phyloP scores from a whole-genome alignment of 1,140 invertebrate genomes.

The Solen grandis region DNA sequence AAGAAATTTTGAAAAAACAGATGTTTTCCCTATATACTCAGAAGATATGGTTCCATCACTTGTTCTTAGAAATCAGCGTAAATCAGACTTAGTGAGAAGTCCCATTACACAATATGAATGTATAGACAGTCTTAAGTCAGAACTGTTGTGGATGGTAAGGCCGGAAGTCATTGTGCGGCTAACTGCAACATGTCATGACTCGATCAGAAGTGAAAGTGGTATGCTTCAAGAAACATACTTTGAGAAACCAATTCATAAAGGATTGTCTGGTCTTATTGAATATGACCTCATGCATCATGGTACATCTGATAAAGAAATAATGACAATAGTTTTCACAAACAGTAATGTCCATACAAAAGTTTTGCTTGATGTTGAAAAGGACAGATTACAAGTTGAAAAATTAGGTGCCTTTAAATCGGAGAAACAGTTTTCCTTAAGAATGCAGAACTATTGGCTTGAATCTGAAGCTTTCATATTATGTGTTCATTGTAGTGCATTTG shows the following conservation, averaged over 20 bases:
- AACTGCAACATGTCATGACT: too few relatives aligned
- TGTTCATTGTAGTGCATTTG: slow-evolving; percentile 57
- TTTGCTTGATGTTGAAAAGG: background rate
- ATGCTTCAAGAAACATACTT: slow-evolving; percentile 54
- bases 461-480: slow-evolving; percentile 39
- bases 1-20: slow-evolving; percentile 25
- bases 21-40: slow-evolving; percentile 55
- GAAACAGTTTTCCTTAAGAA: slow-evolving; percentile 57
- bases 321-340: slow-evolving; percentile 56
- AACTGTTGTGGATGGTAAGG: too few relatives aligned
- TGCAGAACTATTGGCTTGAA: slow-evolving; percentile 58
- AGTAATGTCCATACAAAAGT: slow-evolving; percentile 55
- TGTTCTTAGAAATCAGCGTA: slow-evolving; percentile 47
- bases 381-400: slow-evolving; percentile 50
- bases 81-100: too few relatives aligned
- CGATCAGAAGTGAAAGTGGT: too few relatives aligned
- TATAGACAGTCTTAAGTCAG: too few relatives aligned
- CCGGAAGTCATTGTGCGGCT: too few relatives aligned
- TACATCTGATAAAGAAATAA: too few relatives aligned
- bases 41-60: slow-evolving; percentile 60
- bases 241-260: slow-evolving; percentile 59
- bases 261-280: slow-evolving; percentile 36
- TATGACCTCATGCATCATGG: background rate
- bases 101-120: too few relatives aligned
- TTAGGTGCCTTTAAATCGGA: slow-evolving; percentile 67